Percentiles rank a stretch among this genome's conserved stretches.
These are phyloP conservation scores for Paraplagusia blochii DNA, from an alignment of 2,113 vertebrate genomes.

Conservation along the genomic window DNA sequence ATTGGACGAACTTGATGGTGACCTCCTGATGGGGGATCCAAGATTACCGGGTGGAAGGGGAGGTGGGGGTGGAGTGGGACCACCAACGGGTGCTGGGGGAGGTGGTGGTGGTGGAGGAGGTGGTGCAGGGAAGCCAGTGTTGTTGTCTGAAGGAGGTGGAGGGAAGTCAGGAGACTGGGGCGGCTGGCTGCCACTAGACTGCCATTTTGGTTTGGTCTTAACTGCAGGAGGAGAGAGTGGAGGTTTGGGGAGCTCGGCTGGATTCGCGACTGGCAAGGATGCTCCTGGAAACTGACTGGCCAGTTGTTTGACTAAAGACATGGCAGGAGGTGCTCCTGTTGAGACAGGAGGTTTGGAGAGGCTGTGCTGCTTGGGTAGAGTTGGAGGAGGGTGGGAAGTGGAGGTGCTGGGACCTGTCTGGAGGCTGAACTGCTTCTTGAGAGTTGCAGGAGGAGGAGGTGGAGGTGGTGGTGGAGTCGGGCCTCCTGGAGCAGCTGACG, in stretches of 20 bases:
- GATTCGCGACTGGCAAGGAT: slow-evolving; percentile 40
- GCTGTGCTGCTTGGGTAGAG: slow-evolving; percentile 87
- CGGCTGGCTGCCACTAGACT: slow-evolving; percentile 75
- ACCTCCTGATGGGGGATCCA: slow-evolving; percentile 79
- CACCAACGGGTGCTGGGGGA: slow-evolving; percentile 54
- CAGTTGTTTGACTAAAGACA: slow-evolving; percentile 86
- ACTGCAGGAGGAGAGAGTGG: slow-evolving; percentile 90
- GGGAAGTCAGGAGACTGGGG: slow-evolving; percentile 79
- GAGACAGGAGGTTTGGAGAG: slow-evolving; percentile 69
- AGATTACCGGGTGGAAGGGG: slow-evolving; percentile 71
- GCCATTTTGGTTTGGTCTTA: slow-evolving; percentile 94
- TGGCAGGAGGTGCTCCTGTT: slow-evolving; percentile 54
- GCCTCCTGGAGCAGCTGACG: slow-evolving; percentile 33
- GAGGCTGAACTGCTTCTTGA: slow-evolving; percentile 82
- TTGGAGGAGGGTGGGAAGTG: slow-evolving; percentile 75
- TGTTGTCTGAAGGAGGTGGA: slow-evolving; percentile 76
- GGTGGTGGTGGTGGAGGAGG: slow-evolving; percentile 55
- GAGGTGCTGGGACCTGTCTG: slow-evolving; percentile 60
- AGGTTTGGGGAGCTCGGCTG: slow-evolving; percentile 68
- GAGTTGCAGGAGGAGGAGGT: slow-evolving; percentile 69
- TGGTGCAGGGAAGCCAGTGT: slow-evolving; percentile 54
- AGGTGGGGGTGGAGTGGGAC: slow-evolving; percentile 71
- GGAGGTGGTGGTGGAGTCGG: slow-evolving; percentile 58
- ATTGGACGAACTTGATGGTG: slow-evolving; percentile 64
- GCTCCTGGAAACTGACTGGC: slow-evolving; percentile 87